Base-by-base conservation (phyloP, 2,888 invertebrate genomes). In the Hemicrepidius hirtus region DNA sequence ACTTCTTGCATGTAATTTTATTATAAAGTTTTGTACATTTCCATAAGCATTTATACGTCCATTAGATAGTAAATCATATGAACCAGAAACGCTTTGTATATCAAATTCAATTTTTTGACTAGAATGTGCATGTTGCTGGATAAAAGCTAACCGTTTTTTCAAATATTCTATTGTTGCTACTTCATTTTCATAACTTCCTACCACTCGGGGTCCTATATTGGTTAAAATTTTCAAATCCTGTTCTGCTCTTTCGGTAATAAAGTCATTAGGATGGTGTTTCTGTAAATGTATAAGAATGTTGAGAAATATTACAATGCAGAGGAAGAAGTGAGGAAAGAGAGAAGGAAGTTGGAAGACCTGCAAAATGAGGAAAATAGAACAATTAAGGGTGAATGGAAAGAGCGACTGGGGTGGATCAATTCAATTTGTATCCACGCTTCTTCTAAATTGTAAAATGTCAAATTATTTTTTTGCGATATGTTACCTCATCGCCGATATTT, bases 181-280 rank as follows among this genome's bases (percentile, higher is more conserved):
- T 88, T 97, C 96, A 87, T 95, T 96, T 84, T 92, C 94, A 80
- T 93, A 90, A 83, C 94, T 94, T 41, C 97, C 97, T n/a, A 91
- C 90, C 3, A 93, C 90, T 76, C 93, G 87, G 0, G 93, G 92
- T 0, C 95, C 95, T 55, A 93, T 85, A n/a, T 88, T 87, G 0
- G 92, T 91, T 32, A 95, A 84, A 64, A 89, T 87, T 24, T 88
- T 85, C 16, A 95, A 85, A 84, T 91, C 89, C 74, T 88, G 83
- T 78, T 90, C 88, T 0, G 94, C 94, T 75, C 92, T 87, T 84
- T 93, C 92, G 18, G 93, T 92, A 68, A 92, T 90, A 82, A 94
- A 94, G 60, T 88, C 86, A 35, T 87, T 88, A 0, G 89, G 86
- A 76, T 85, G 68, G 28, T 70, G 66, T 71, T 69, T 59, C 83